A percentile compares a stretch with the other conserved stretches of the same genome.
Evolutionary conservation across 2,888 invertebrate species (phyloP).

Genomic region (Ochropleura leucogaster): DNA sequence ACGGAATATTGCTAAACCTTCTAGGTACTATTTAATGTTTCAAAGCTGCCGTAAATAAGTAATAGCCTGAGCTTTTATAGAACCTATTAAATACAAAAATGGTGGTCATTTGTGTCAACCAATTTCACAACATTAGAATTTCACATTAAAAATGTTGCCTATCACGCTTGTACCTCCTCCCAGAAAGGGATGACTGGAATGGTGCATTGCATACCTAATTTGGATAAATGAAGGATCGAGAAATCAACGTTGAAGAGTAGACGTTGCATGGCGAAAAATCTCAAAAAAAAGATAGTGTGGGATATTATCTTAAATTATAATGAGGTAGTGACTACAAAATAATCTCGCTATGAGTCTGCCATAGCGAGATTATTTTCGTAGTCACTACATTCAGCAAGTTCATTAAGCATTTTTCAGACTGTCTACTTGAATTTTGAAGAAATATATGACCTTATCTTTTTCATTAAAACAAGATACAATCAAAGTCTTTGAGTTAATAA

Average conservation of each 20-base stretch:
- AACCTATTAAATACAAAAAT: constrained; percentile 1
- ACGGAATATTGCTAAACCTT: constrained; percentile 7
- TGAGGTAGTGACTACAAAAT: background rate
- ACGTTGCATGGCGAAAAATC: background rate
- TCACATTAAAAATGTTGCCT: background rate
- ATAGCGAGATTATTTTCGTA: too few species aligned
- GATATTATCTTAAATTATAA: background rate
- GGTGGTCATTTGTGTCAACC: background rate
- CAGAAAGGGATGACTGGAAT: background rate
- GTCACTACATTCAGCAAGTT: too few species aligned
- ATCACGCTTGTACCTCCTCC: background rate
- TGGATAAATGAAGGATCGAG: background rate
- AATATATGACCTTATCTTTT: constrained; percentile 14
- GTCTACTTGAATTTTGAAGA: background rate
- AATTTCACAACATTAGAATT: background rate
- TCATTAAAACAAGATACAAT: background rate
- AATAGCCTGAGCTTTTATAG: background rate
- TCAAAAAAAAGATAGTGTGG: background rate
- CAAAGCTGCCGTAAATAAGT: constrained; percentile 15
- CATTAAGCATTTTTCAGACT: constrained; percentile 2
- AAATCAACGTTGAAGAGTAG: background rate
- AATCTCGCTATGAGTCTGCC: constrained; percentile 8
- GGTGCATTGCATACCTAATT: background rate
- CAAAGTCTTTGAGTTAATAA: background rate
- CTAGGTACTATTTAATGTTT: constrained; percentile 11